Conservation (phyloP, 37 sponge, comb jelly and placozoan species). For the Aphrocallistes beatrix region DNA sequence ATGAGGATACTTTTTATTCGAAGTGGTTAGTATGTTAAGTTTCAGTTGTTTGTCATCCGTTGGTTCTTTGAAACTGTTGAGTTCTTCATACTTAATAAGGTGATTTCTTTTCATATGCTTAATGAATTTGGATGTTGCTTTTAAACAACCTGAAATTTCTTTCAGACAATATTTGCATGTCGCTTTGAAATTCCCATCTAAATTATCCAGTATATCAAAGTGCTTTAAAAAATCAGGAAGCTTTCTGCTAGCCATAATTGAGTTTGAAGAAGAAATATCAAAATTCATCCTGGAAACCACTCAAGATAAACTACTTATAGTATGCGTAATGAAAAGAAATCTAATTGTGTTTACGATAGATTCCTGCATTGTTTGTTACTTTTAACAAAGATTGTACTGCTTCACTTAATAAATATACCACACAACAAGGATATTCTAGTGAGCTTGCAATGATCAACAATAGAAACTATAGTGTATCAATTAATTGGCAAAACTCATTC, state of each 20-base stretch:
- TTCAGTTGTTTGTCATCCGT: conserved; percentile 19
- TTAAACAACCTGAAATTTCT: conserved; percentile 20
- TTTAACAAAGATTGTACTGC: conserved; percentile 16
- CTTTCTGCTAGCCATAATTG: conserved; percentile 20
- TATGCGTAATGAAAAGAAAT: conserved; percentile 8
- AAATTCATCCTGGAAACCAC: conserved; percentile 17
- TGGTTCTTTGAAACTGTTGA: conserved; percentile 19
- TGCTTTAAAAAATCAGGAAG: conserved; percentile 9
- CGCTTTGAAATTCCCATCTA: conserved; percentile 18
- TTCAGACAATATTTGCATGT: conserved; percentile 20
- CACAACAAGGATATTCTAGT: neutral
- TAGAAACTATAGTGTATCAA: conserved; percentile 18
- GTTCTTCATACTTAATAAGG: conserved; percentile 19
- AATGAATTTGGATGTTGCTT: neutral
- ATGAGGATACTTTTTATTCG: conserved; percentile 20
- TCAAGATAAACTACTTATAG: conserved; percentile 10
- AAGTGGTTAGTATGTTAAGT: conserved; percentile 20
- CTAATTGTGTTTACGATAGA: conserved; percentile 16
- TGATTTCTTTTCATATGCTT: conserved; percentile 18
- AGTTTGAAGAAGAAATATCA: conserved; percentile 19
- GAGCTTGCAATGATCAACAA: conserved; percentile 17
- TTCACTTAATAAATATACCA: conserved; percentile 13
- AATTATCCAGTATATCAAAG: conserved; percentile 19
- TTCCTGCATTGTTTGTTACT: conserved; percentile 20
- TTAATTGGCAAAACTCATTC: conserved; percentile 6